Base-by-base conservation (phyloP, 1,140 invertebrate genomes). In the Rhopalosiphum maidis region DNA sequence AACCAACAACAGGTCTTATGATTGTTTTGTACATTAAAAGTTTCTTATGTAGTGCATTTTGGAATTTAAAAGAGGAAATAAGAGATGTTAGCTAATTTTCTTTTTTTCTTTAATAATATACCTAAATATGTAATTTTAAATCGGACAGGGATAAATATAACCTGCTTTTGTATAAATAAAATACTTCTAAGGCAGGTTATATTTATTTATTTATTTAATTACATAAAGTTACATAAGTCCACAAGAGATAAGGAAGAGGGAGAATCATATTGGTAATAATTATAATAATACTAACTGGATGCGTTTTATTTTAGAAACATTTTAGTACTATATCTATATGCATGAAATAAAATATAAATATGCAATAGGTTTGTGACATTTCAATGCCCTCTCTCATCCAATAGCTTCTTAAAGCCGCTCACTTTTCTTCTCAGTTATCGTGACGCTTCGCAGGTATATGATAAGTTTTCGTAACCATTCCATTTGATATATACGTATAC, bases 261-360 rank as follows among this genome's bases (percentile, higher is more conserved):
- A 77, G n/a, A 77, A 23, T n/a, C 7, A 68, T n/a, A 68, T 68
- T 60, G 11, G 25, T 55, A 55, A 25, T n/a, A 68, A n/a, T 35
- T n/a, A 77, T 77, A n/a, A 77, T 77, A 11, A 68, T 68, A 68
- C 18, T 77, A 77, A 77, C 60, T 77, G 60, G 4, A 77, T 68
- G 30, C 30, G 60, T 30, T 77, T 77, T 77, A 77, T 77, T 77
- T 77, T 77, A 77, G 30, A n/a, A 18, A n/a, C 30, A 77, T n/a
- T 77, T 77, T 77, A 77, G 15, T 21, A 3, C 15, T 77, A 68
- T 77, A 77, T n/a, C 37, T 83, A 41, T 83, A 86, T 86, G 11
- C 43, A 15, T 46, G 43, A 43, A 86, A 86, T 86, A 77, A 77
- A 77, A 77, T 77, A 86, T 86, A 46, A 86, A 86, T 87, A 87